These are phyloP conservation scores for Caenorhabditis latens DNA, from an alignment of 1,140 invertebrate genomes.

Conservation along the genomic window DNA sequence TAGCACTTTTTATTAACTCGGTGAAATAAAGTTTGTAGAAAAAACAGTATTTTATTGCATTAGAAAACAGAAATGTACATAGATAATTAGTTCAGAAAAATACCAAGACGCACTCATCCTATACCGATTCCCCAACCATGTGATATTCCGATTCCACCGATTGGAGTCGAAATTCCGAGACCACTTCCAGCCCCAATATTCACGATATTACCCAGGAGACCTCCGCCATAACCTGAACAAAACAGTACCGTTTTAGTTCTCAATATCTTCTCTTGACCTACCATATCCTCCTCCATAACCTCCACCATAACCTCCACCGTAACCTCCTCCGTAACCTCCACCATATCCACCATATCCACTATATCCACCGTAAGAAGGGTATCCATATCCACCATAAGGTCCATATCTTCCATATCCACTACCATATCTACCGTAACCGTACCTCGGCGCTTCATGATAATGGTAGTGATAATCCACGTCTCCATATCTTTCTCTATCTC, in stretches of 20 bases:
- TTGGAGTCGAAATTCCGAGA: slow-evolving; percentile 32
- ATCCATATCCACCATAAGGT: slow-evolving; percentile 49
- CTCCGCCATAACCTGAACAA: slow-evolving; percentile 32
- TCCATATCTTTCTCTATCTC: neutral
- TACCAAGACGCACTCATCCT: neutral
- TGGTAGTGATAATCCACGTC: slow-evolving; percentile 28
- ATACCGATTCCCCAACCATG: slow-evolving; percentile 47
- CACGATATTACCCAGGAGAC: neutral
- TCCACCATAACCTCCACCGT: neutral
- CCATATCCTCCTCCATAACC: neutral
- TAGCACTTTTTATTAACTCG: slow-evolving; percentile 41
- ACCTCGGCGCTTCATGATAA: slow-evolving; percentile 28
- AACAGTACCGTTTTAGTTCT: neutral
- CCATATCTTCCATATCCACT: slow-evolving; percentile 37
- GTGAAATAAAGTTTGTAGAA: slow-evolving; percentile 18
- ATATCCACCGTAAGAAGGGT: slow-evolving; percentile 1
- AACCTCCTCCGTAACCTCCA: neutral
- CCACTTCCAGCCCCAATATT: slow-evolving; percentile 35
- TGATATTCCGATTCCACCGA: slow-evolving; percentile 37
- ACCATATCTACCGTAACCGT: slow-evolving; percentile 27
- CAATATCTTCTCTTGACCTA: no score
- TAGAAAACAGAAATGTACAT: slow-evolving; percentile 31
- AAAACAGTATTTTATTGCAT: neutral
- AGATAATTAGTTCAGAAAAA: neutral
- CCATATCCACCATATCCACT: slow-evolving; percentile 39